These are phyloP conservation scores for Tinea pellionella DNA, from an alignment of 2,888 invertebrate species.

Conservation along the genomic window DNA sequence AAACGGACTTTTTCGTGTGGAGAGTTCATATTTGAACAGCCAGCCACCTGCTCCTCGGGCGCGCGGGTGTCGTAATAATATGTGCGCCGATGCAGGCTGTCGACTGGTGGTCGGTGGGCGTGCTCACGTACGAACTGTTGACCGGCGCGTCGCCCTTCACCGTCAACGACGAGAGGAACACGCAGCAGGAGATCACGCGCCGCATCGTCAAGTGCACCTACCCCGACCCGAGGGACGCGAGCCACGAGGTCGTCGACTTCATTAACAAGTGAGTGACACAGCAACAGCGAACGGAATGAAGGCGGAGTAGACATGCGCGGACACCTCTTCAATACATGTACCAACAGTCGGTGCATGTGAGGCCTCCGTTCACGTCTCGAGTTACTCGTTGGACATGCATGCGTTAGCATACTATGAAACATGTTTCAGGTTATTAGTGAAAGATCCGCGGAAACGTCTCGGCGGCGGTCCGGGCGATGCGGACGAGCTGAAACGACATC, in stretches of 20 bases:
- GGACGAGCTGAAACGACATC: slow-evolving; percentile 88
- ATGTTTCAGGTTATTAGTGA: slow-evolving; percentile 79
- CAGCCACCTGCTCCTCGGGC: no score
- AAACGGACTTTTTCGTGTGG: no score
- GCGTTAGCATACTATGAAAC: neutral
- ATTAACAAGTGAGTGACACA: slow-evolving; percentile 50
- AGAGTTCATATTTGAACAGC: no score
- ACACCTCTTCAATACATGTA: no score
- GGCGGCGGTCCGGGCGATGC: slow-evolving; percentile 90
- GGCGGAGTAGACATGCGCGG: no score
- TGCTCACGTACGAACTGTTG: slow-evolving; percentile 93
- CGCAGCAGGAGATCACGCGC: slow-evolving; percentile 93
- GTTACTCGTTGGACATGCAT: neutral
- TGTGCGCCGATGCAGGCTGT: slow-evolving; percentile 78
- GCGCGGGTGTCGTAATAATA: no score
- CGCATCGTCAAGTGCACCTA: slow-evolving; percentile 91
- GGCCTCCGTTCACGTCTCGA: neutral
- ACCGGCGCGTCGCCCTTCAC: slow-evolving; percentile 98
- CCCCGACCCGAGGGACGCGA: slow-evolving; percentile 87
- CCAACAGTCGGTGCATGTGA: no score
- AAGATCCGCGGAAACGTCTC: slow-evolving; percentile 88
- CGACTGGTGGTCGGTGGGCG: slow-evolving; percentile 99
- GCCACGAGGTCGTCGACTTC: slow-evolving; percentile 76
- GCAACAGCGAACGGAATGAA: no score
- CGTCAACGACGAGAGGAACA: slow-evolving; percentile 92